phyloP scores from a whole-genome alignment of 2,797 vertebrate genomes.

The Ptychobarbus kaznakovi region DNA sequence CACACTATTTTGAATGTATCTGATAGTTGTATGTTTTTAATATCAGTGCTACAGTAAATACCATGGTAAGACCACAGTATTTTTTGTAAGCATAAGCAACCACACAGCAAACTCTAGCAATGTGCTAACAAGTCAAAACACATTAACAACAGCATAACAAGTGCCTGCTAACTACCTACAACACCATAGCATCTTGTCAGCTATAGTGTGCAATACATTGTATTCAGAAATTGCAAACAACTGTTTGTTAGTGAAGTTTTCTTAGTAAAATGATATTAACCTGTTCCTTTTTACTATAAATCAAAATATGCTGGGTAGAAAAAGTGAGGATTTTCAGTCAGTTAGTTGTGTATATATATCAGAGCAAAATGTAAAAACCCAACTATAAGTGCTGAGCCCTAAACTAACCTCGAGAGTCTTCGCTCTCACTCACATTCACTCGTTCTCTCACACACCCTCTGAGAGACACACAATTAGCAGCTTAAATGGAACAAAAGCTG shows the following conservation, averaged over 20 bases:
- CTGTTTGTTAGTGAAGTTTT: neutral
- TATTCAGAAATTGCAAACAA: neutral
- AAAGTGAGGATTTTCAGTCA: neutral
- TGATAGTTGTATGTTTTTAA: neutral
- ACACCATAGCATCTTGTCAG: neutral
- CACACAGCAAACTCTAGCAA: neutral
- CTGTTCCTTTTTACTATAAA: neutral
- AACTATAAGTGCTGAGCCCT: neutral
- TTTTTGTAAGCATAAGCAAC: neutral
- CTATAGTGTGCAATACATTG: neutral
- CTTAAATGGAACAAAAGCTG: constrained; percentile 51
- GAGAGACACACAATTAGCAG: constrained; percentile 48
- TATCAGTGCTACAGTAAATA: neutral
- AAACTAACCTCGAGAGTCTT: constrained; percentile 5
- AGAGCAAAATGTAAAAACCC: neutral
- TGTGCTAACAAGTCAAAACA: neutral
- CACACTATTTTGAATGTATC: neutral
- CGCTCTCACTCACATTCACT: neutral
- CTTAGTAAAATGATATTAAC: neutral
- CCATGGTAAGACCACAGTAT: neutral
- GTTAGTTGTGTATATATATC: neutral
- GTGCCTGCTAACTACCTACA: neutral
- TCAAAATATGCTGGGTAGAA: neutral
- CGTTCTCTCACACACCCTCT: constrained; percentile 26
- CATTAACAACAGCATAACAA: neutral